Percentiles rank a stretch among this genome's conserved stretches.
Conservation (phyloP, 2,113 vertebrate species). For the Lampris incognitus region DNA sequence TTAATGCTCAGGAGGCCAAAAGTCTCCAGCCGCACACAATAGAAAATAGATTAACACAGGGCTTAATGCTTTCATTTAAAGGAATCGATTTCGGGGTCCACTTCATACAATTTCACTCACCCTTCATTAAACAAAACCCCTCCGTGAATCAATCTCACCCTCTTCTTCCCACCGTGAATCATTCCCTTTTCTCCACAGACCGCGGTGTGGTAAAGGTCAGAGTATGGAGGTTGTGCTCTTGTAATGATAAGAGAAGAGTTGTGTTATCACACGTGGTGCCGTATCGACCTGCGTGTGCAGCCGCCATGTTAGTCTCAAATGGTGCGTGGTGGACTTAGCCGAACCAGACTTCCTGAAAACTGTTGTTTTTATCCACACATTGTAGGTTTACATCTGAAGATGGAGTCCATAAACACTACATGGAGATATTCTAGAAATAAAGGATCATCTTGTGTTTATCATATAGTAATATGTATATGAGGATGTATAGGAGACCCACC, state of each 20-base stretch:
- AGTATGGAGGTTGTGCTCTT: constrained; percentile 26
- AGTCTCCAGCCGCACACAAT: background rate
- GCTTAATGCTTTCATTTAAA: constrained; percentile 24
- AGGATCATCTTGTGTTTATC: too few relatives aligned
- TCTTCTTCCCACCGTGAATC: constrained; percentile 57
- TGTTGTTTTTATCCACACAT: too few relatives aligned
- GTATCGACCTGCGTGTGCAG: constrained; percentile 55
- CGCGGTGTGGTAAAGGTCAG: constrained; percentile 59
- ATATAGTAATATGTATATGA: too few relatives aligned
- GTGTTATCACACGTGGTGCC: constrained; percentile 44
- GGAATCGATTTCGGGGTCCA: constrained; percentile 17
- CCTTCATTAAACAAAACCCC: constrained; percentile 14
- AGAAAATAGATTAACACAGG: background rate
- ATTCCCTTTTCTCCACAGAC: constrained; percentile 42
- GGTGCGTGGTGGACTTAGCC: too few relatives aligned
- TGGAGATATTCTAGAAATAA: too few relatives aligned
- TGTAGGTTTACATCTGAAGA: too few relatives aligned
- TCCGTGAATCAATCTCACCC: constrained; percentile 51
- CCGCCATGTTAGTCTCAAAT: constrained; percentile 11
- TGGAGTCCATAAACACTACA: too few relatives aligned
- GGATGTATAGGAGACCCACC: too few relatives aligned
- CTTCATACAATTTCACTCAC: constrained; percentile 15
- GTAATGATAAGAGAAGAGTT: constrained; percentile 44
- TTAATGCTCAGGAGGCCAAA: too few relatives aligned
- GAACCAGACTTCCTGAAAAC: too few relatives aligned